Evolutionary conservation across 2,113 vertebrate species (phyloP).

Genomic region (Perognathus longimembris): DNA sequence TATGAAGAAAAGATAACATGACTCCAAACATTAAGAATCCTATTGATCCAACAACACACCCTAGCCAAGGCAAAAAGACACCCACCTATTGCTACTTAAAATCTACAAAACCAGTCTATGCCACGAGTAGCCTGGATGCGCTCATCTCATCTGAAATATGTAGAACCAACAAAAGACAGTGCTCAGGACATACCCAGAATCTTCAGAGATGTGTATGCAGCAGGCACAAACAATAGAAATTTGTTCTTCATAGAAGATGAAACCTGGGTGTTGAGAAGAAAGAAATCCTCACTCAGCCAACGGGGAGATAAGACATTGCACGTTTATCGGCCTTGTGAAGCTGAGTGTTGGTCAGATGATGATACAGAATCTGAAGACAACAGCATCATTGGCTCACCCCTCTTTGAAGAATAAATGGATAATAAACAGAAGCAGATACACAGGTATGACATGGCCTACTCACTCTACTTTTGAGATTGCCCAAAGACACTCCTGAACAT

Average conservation of each 20-base stretch:
- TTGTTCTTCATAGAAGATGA: slow-evolving; percentile 27
- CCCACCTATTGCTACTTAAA: not conserved
- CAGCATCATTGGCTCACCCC: not conserved
- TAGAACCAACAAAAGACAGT: slow-evolving; percentile 6
- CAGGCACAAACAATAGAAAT: not conserved
- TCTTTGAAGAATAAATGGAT: not conserved
- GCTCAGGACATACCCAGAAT: not conserved
- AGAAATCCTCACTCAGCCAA: slow-evolving; percentile 9
- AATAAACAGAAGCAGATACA: not conserved
- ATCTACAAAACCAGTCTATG: not conserved
- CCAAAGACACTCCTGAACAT: not conserved
- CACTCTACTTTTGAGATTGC: not conserved
- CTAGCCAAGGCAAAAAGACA: slow-evolving; percentile 10
- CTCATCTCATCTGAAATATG: too few relatives aligned
- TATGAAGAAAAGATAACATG: not conserved
- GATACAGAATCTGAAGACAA: not conserved
- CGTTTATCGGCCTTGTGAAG: not conserved
- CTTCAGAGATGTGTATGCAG: not conserved
- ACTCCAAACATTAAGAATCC: slow-evolving; percentile 15
- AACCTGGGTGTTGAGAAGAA: not conserved
- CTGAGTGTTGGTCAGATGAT: not conserved
- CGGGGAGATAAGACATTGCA: not conserved
- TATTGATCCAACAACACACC: not conserved
- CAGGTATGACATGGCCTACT: not conserved
- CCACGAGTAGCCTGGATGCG: too few relatives aligned